These are phyloP conservation scores for Bursaphelenchus mucronatus DNA, from an alignment of 1,140 invertebrate genomes.

Conservation along the genomic window DNA sequence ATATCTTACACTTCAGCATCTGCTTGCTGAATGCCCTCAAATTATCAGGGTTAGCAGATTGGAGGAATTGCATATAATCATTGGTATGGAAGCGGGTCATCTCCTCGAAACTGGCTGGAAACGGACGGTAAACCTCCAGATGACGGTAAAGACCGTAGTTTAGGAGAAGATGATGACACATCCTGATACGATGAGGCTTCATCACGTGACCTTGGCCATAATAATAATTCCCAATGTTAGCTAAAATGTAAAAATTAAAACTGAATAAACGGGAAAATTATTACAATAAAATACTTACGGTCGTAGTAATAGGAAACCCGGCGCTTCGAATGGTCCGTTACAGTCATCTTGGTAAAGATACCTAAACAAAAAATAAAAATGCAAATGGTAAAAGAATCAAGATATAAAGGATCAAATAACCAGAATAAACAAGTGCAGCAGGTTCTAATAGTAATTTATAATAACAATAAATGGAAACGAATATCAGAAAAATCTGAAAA, in stretches of 20 bases:
- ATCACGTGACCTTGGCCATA: constrained; percentile 99
- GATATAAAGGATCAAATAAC: too few relatives aligned
- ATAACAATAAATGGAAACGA: too few relatives aligned
- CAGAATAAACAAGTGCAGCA: too few relatives aligned
- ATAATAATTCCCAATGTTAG: constrained; percentile 98
- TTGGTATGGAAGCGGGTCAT: constrained; percentile 99
- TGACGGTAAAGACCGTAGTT: constrained; percentile 99
- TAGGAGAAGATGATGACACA: constrained; percentile 96
- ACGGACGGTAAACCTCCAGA: constrained; percentile 99
- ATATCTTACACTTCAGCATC: constrained; percentile 89
- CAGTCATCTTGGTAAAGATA: constrained; percentile 52
- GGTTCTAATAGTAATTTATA: too few relatives aligned
- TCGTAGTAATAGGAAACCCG: constrained; percentile 97
- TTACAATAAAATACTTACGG: constrained; percentile 72
- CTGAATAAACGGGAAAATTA: constrained; percentile 5
- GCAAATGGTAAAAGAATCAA: neutral
- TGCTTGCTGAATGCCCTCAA: constrained; percentile 99
- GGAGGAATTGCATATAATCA: constrained; percentile 94
- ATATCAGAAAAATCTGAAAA: too few relatives aligned
- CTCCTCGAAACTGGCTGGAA: constrained; percentile 98
- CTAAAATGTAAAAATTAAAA: constrained; percentile 65
- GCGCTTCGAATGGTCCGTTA: constrained; percentile 79
- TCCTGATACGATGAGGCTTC: constrained; percentile 96
- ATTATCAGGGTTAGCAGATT: constrained; percentile 95
- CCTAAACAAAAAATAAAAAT: constrained; percentile 4